Conservation (phyloP, 2,797 vertebrate species). For the Sphenopsis melanotis region DNA sequence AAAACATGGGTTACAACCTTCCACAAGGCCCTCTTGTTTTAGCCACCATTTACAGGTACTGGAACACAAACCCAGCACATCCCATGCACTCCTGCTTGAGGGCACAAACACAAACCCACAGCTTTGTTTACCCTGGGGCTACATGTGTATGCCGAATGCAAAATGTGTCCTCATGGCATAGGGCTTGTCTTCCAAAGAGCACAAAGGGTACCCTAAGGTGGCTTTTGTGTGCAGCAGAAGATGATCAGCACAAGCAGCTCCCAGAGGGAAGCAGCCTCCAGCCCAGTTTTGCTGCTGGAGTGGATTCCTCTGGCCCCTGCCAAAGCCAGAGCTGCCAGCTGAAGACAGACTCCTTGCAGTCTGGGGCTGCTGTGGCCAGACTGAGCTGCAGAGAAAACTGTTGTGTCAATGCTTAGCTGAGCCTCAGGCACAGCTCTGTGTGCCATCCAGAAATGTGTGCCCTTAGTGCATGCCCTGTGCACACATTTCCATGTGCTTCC, state of each 20-base stretch:
- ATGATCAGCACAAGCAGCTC: background rate
- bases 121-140: background rate
- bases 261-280: background rate
- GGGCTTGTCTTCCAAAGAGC: background rate
- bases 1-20: background rate
- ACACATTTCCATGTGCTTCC: background rate
- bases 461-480: rapidly evolving
- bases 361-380: background rate
- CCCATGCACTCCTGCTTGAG: background rate
- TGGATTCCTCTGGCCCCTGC: background rate
- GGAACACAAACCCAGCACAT: background rate
- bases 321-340: background rate
- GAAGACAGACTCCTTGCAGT: conserved; percentile 3
- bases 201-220: background rate
- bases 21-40: background rate
- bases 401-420: background rate
- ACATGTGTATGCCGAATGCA: background rate
- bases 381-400: background rate
- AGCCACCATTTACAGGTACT: background rate
- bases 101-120: background rate
- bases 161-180: background rate
- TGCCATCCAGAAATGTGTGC: rapidly evolving
- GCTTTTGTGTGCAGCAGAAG: background rate
- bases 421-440: rapidly evolving
- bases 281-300: background rate